Base-by-base conservation (phyloP, 2,888 invertebrate species). In the Andricus curvator region DNA sequence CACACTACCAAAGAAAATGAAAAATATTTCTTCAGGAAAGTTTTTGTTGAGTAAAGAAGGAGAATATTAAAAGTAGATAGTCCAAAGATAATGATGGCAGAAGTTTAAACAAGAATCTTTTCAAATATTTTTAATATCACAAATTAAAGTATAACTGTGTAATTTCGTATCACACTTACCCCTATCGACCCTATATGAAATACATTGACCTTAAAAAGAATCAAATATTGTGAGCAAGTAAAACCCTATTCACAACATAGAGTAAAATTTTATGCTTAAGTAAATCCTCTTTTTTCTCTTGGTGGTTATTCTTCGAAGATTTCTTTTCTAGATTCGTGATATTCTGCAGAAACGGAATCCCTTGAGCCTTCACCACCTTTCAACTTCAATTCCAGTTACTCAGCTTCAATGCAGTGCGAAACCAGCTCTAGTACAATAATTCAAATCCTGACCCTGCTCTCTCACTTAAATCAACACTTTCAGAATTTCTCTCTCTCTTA, bases 321-420 rank as follows among this genome's bases (percentile, higher is more conserved):
- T 70, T 70, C 51, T 70, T 70, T 70, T 51, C 51, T n/a, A 74
- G 51, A 74, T 56, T 29, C 51, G 51, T 56, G 74, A 74, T 74
- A 74, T 74, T 74, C 74, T 74, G 20, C 11, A 51, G 74, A 29
- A 33, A 56, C 29, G 20, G 70, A 74, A 74, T 74, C 74, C 74
- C 74, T 29, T n/a, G 74, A 74, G 74, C 74, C 48, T 56, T 51
- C 51, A 33, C 29, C 74, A 70, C 70, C 74, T 74, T 74, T 74
- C 74, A 74, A 56, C 51, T 74, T 56, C 48, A 51, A 74, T 56
- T 56, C 29, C 74, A 20, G 56, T 33, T 74, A 29, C 20, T 29
- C 25, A 48, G 22, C 25, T 51, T 48, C 51, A 74, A 74, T 74
- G 44, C 48, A 51, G 51, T 74, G 25, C 48, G 48, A 74, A 29